Base-by-base conservation (phyloP, 2,797 vertebrate genomes). In the Notoglanidium macrostoma region DNA sequence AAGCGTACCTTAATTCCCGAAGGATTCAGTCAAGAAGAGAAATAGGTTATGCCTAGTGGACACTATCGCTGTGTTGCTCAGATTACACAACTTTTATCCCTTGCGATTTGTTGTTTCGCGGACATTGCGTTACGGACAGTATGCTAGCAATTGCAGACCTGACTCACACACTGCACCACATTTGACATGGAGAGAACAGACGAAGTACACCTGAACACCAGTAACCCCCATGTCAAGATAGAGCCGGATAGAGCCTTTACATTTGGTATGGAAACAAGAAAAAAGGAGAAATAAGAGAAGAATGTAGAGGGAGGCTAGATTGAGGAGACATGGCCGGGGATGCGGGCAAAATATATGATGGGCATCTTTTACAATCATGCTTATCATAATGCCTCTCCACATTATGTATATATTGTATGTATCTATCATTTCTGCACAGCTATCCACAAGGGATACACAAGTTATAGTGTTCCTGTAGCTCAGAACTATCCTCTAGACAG, bases 1-100 rank as follows among this genome's bases (percentile, higher is more conserved):
- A 85, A 85, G 61, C 5, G 7, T 67, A 63, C 49, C 85, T 87
- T 29, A 63, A 29, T 61, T 61, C 55, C 57, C 21, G 2, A 44
- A 80, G 11, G 32, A 63, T 80, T 61, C 55, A 29, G 57, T 44
- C n/a, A 26, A 44, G 12, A 44, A 63, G 57, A n/a, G 11, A 61
- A 61, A 46, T 80, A 44, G 55, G 78, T 49, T 82, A 29, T 11
- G 44, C 8, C 40, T 29, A 49, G 12, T 82, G 23, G 59, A 82
- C 79, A 63, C 57, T 21, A 35, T 51, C 3, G 5, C 17, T 14
- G 40, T 29, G 8, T n/a, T 49, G 59, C 12, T 44, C 44, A n/a
- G 59, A 82, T n/a, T 61, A 17, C 79, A 63, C 32, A 26, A 15
- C 35, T 44, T 32, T 26, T 40, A 44, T 80, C n/a, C 40, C 1